Conservation (phyloP, 1,140 invertebrate species). For the Drosophila pandora region DNA sequence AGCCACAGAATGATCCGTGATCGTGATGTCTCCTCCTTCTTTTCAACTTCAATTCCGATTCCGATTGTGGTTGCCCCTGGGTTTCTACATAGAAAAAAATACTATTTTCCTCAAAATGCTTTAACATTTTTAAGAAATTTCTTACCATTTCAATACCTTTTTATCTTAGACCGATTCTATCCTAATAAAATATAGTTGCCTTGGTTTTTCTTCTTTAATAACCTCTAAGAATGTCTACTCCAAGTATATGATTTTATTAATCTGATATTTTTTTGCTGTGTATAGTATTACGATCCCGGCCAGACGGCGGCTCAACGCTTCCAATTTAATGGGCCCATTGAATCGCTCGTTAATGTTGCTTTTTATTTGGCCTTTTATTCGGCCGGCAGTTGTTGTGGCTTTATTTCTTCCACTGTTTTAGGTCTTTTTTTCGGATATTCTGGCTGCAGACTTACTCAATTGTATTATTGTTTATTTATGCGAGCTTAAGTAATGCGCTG, state of each 20-base stretch:
- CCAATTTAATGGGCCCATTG: constrained; percentile 74
- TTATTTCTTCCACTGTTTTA: constrained; percentile 35
- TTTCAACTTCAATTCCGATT: constrained; percentile 26
- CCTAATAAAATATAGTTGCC: neutral
- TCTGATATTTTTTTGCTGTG: constrained; percentile 2
- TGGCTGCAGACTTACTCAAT: constrained; percentile 70
- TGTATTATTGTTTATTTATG: constrained; percentile 80
- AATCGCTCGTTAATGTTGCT: constrained; percentile 79
- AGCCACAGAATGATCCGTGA: constrained; percentile 35
- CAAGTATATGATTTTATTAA: neutral
- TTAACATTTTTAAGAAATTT: too few species aligned
- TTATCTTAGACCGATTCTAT: neutral
- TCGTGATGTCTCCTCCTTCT: constrained; percentile 37
- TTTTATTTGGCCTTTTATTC: constrained; percentile 77
- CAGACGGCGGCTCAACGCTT: constrained; percentile 60
- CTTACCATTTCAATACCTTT: too few species aligned
- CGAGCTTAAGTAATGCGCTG: constrained; percentile 75
- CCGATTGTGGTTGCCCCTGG: neutral
- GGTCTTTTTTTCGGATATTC: constrained; percentile 30
- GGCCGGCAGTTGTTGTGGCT: constrained; percentile 40
- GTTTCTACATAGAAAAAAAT: constrained; percentile 4
- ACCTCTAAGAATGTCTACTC: neutral
- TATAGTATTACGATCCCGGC: constrained; percentile 41
- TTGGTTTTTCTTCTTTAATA: neutral
- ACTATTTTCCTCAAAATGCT: neutral